Evolutionary conservation across 2,888 invertebrate species (phyloP), one percentile per base, ranked within the genome.

Genomic region (Pelosia muscerda): DNA sequence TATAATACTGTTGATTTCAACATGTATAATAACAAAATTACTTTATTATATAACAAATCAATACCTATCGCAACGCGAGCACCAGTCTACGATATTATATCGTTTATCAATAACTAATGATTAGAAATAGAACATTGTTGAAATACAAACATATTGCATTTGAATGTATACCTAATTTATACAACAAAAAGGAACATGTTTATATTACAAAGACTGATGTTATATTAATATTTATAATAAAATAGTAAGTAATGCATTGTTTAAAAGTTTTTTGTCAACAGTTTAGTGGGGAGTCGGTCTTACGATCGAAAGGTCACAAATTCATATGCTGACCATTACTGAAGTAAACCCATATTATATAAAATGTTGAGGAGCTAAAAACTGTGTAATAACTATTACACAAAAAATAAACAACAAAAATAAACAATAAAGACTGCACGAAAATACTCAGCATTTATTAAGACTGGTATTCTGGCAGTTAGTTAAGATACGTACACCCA

Each of bases 11-110:
- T 23, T 23, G 28, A 49, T 49, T n/a, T 19, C n/a, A n/a, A 49
- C 53, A 28, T 31, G 26, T 15, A 31, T 5, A 62, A 28, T 13
- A 28, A 22, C 49, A 22, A 31, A 28, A 59, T 22, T 26, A 55
- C 23, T 34, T 5, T 19, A 34, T 63, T 63, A 63, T 55, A 34
- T 63, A 63, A 55, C 34, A 34, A 63, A 54, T 63, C 63, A 63
- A 63, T 63, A 31, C 34, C 34, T 34, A 55, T 23, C 15, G 19
- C 25, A 2, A 31, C 2, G 15, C 5, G 11, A 23, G 13, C 55
- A 63, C 34, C n/a, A 38, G 55, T 1, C 38, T 23, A n/a, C 23
- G 55, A 38, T 58, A 38, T 56, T 63, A 34, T 55, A 38, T 34
- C 15, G 19, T 56, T 63, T 63, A 56, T 55, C 63, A 55, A 55